Evolutionary conservation across 2,113 vertebrate species (phyloP).

Genomic region (Scophthalmus maximus): DNA sequence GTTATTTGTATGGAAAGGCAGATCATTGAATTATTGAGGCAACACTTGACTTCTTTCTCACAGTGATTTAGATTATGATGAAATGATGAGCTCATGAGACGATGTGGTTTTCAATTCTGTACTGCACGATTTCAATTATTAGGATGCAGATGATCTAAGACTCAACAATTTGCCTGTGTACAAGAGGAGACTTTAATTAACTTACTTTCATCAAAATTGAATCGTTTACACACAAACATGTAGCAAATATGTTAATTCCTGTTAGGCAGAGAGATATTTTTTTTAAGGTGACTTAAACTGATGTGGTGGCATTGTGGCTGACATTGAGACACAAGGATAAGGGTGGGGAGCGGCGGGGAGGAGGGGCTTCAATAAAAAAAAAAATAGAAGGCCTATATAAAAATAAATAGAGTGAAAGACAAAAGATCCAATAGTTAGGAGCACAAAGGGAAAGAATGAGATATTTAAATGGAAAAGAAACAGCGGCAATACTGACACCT

Average conservation of each 20-base stretch:
- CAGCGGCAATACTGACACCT: neutral
- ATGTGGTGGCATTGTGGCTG: slow-evolving; percentile 14
- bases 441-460: neutral
- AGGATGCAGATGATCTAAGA: neutral
- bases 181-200: neutral
- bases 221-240: neutral
- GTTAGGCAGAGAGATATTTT: neutral
- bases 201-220: neutral
- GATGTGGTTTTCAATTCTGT: neutral
- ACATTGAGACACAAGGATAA: slow-evolving; percentile 12
- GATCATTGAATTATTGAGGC: neutral
- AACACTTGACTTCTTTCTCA: neutral
- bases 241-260: neutral
- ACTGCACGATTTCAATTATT: slow-evolving; percentile 1
- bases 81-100: neutral
- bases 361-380: slow-evolving; percentile 5
- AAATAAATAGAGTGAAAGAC: slow-evolving; percentile 6
- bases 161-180: neutral
- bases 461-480: slow-evolving; percentile 8
- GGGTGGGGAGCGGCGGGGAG: neutral
- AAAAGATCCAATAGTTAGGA: slow-evolving; percentile 1
- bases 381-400: neutral
- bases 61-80: neutral
- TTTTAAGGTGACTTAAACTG: slow-evolving; percentile 12
- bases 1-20: neutral